A percentile compares a stretch with the other conserved stretches of the same genome.
phyloP scores from a whole-genome alignment of 2,113 vertebrate species.

The Pheucticus melanocephalus region DNA sequence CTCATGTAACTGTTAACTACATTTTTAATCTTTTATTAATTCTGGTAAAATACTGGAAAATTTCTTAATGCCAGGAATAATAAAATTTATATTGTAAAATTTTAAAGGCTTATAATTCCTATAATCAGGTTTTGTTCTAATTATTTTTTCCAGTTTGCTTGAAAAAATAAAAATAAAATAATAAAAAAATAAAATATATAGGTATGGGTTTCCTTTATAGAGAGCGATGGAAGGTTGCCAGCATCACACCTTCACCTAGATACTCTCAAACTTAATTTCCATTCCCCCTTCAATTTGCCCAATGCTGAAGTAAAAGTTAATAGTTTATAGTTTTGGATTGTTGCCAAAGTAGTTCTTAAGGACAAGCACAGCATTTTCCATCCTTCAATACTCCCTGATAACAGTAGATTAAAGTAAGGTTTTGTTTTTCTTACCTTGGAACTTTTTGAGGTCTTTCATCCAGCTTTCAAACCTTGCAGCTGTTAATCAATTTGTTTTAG shows the following conservation, averaged over 20 bases:
- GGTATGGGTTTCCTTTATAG: not conserved
- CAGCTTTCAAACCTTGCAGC: not conserved
- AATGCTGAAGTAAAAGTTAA: not conserved
- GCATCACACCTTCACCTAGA: rapidly evolving
- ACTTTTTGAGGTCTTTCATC: not conserved
- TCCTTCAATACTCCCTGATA: not conserved
- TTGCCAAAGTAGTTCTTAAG: not conserved
- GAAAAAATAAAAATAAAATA: not conserved
- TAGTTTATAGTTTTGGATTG: not conserved
- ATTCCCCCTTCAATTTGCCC: not conserved
- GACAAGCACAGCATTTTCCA: not conserved
- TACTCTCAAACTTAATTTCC: not conserved
- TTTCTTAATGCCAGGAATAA: not conserved
- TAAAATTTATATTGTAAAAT: not conserved
- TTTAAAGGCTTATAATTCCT: not conserved
- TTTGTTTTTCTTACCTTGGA: not conserved
- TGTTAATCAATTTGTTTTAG: not conserved
- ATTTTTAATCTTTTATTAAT: not conserved
- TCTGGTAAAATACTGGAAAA: not conserved
- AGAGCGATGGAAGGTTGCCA: not conserved
- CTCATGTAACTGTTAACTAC: not conserved
- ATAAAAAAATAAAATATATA: not conserved
- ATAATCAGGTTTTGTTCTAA: not conserved
- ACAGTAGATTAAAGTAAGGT: not conserved
- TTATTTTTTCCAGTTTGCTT: not conserved